Evolutionary conservation across 2,797 vertebrate species (phyloP).

Genomic region (Liasis olivaceus): DNA sequence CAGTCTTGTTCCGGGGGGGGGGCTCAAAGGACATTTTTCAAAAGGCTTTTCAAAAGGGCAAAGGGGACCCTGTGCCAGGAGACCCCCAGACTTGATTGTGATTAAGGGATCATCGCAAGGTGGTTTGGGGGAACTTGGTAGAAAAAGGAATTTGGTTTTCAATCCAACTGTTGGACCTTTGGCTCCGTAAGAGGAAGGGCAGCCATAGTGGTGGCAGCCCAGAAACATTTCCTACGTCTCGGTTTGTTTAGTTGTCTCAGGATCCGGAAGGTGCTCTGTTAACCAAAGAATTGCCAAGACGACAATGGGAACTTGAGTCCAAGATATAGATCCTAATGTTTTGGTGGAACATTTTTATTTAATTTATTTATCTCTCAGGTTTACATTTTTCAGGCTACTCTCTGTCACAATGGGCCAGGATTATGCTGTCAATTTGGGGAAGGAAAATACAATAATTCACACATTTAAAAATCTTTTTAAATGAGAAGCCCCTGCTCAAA

Average conservation of each 20-base stretch:
- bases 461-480: not conserved
- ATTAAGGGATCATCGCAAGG: not conserved
- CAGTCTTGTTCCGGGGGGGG: too few species aligned
- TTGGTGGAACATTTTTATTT: not conserved
- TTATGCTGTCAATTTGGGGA: not conserved
- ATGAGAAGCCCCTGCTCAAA: not conserved
- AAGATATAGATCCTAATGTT: not conserved
- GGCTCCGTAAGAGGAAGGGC: not conserved
- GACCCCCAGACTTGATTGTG: not conserved
- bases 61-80: rapidly evolving
- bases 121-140: not conserved
- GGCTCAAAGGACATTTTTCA: not conserved
- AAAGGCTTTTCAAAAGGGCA: too few species aligned
- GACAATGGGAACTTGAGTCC: not conserved
- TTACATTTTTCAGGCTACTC: not conserved
- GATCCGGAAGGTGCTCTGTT: not conserved
- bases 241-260: not conserved
- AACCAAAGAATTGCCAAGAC: not conserved
- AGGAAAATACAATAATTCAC: not conserved
- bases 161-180: too few species aligned
- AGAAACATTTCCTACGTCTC: not conserved
- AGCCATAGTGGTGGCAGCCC: not conserved
- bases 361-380: not conserved
- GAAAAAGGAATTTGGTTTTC: not conserved
- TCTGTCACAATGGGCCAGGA: not conserved